Conservation (phyloP, 2,113 vertebrate species). For the Apteryx owenii region DNA sequence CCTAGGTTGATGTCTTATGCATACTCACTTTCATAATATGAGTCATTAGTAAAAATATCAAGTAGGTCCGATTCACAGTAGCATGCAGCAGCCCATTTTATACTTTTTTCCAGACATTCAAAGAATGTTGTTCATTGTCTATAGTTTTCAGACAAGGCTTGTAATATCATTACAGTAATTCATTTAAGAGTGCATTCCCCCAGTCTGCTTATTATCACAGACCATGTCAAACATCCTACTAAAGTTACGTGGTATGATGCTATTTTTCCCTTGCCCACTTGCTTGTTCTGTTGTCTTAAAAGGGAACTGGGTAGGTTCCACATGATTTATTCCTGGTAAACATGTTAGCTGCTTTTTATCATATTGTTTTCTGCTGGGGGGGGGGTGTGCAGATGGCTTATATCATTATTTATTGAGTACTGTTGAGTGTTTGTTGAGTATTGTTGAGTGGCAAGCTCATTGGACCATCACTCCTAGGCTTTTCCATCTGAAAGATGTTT, state of each 20-base stretch:
- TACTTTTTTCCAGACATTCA: neutral
- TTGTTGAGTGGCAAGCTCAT: neutral
- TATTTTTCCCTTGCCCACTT: neutral
- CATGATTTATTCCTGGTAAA: neutral
- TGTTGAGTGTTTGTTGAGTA: neutral
- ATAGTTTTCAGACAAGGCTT: neutral
- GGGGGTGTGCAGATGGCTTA: neutral
- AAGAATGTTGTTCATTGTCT: neutral
- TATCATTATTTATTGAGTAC: neutral
- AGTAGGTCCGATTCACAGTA: neutral
- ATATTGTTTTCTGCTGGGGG: neutral
- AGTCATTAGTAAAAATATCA: conserved; percentile 50
- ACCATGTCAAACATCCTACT: neutral
- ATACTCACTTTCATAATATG: conserved; percentile 2
- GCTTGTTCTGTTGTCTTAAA: neutral
- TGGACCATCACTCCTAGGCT: neutral
- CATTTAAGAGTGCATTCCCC: neutral
- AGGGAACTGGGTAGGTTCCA: conserved; percentile 13
- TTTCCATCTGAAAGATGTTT: neutral
- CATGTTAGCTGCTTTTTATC: neutral
- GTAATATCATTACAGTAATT: neutral
- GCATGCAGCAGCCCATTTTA: neutral
- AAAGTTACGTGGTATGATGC: accelerated
- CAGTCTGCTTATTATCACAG: neutral
- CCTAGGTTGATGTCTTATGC: neutral